Evolutionary conservation across 2,888 invertebrate species (phyloP), one percentile per base, ranked within the genome.

Genomic region (Microchrysa polita): DNA sequence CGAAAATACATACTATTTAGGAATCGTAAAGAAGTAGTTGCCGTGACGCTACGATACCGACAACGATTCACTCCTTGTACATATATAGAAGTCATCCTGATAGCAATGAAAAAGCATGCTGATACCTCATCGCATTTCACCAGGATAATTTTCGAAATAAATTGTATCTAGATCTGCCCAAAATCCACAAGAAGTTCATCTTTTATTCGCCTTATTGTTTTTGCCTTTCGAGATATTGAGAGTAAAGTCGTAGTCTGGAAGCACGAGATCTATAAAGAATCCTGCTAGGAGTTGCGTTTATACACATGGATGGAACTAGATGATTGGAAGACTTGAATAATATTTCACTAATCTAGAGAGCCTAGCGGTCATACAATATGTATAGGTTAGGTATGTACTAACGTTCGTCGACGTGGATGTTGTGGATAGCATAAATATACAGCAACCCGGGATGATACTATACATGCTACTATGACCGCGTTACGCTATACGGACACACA

Each of bases 61-160:
- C n/a, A n/a, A n/a, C n/a, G n/a, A n/a, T n/a, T n/a, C n/a, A n/a
- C n/a, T n/a, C n/a, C n/a, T n/a, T n/a, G 27, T 34, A 34, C 27
- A 34, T 5, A 7, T 34, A 14, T 55, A 18, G 18, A 18, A 55
- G 55, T 9, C 14, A 16, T n/a, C 14, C 14, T 20, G 57, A 10
- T 7, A 12, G 1, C 16, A 60, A 27, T 18, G 34, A 12, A 60
- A 16, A 60, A 65, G 23, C 20, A 42, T 34, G 48, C 48, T 65
- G 23, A 65, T 65, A 65, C 48, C 23, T 48, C 18, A n/a, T 9
- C n/a, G 16, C 22, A 22, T 48, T n/a, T 48, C 65, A 65, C 23
- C n/a, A 48, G 48, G 22, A 65, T 65, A 65, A 65, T 65, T 48
- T 34, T 48, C 65, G n/a, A 22, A 48, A 65, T 44, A 65, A 65